Evolutionary conservation across 2,113 vertebrate species (phyloP).

Genomic region (Triplophysa tibetana): DNA sequence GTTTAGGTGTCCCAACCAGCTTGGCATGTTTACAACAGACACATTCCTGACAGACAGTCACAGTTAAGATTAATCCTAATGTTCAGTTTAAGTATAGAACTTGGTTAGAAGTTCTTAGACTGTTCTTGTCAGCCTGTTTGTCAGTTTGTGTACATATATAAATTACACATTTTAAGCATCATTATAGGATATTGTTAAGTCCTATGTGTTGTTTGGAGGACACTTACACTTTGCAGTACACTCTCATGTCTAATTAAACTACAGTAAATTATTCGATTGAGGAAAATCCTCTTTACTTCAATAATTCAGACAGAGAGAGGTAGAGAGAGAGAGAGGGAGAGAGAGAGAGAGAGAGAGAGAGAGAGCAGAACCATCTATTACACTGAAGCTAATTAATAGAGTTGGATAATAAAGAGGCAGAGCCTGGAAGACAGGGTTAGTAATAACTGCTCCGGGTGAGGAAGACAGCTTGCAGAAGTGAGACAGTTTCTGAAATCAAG

Average conservation of each 20-base stretch:
- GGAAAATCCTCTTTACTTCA: conserved; percentile 38
- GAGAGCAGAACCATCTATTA: conserved; percentile 20
- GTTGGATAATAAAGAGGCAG: conserved; percentile 32
- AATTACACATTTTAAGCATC: no score
- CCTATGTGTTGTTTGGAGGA: neutral
- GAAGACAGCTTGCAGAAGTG: neutral
- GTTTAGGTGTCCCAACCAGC: no score
- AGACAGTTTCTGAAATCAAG: neutral
- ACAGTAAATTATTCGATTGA: conserved; percentile 43
- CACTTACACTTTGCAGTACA: neutral
- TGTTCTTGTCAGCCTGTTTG: no score
- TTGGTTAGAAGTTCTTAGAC: no score
- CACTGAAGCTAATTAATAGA: conserved; percentile 36
- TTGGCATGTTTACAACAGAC: no score
- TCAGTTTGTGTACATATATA: no score
- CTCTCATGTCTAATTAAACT: conserved; percentile 39
- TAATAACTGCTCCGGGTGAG: conserved; percentile 14
- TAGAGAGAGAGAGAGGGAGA: neutral
- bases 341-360: conserved; percentile 3
- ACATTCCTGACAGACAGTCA: no score
- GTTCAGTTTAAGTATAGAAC: no score
- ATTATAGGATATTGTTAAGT: neutral
- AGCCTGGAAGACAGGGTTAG: conserved; percentile 30
- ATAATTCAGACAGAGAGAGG: conserved; percentile 34
- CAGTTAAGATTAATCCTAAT: no score